Evolutionary conservation across 30 jellyfish, hydroid and myxozoan species (phyloP).

Genomic region (Turritopsis rubra): DNA sequence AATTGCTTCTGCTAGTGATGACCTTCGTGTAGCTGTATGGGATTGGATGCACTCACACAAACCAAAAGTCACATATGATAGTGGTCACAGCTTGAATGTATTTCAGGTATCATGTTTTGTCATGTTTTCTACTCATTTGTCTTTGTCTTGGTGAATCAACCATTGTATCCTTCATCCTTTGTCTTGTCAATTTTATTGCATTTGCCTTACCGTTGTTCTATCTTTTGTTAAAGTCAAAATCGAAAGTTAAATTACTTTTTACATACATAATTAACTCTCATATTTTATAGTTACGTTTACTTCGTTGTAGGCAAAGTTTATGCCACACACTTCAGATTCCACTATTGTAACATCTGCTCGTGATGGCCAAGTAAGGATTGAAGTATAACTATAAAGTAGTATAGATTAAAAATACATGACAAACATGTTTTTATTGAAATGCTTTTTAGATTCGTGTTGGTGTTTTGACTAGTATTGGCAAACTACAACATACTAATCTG

Average conservation of each 20-base stretch:
- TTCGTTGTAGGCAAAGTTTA: conserved; percentile 65
- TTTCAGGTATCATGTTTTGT: conserved; percentile 56
- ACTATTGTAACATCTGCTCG: conserved; percentile 81
- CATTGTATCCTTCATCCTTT: not conserved
- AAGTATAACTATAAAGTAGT: not conserved
- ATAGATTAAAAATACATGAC: not conserved
- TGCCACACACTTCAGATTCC: conserved; percentile 84
- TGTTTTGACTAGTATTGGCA: conserved; percentile 44
- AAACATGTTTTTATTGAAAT: not conserved
- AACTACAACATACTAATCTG: conserved; percentile 50
- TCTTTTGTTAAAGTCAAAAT: not conserved
- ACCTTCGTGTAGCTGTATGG: conserved; percentile 78
- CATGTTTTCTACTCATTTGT: not conserved
- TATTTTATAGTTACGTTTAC: not conserved
- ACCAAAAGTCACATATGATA: conserved; percentile 67
- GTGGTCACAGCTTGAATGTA: conserved; percentile 93
- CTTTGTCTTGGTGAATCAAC: not conserved
- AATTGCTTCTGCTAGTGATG: conserved; percentile 92
- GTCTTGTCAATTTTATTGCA: not conserved
- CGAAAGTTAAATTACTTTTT: too few relatives aligned
- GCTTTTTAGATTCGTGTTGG: conserved; percentile 63
- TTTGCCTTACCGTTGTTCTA: not conserved
- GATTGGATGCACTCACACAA: conserved; percentile 63
- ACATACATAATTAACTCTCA: not conserved
- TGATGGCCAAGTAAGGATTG: conserved; percentile 87